phyloP scores from a whole-genome alignment of 2,888 invertebrate genomes.

The Acleris literana region DNA sequence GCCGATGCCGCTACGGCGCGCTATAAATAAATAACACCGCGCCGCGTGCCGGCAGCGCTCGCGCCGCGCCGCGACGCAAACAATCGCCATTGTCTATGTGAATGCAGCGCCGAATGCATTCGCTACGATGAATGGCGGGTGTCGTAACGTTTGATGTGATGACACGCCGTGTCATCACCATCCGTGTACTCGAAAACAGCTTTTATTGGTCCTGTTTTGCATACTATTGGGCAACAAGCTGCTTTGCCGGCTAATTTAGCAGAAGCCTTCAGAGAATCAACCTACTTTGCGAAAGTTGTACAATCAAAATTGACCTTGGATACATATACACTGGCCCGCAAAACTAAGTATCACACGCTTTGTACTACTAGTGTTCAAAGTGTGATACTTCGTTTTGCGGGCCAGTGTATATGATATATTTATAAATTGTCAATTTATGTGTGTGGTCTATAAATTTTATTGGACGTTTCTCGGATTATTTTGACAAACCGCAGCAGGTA shows the following conservation, averaged over 20 bases:
- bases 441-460: too few relatives aligned
- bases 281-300: too few relatives aligned
- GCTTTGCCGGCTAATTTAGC: slow-evolving; percentile 10
- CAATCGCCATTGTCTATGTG: slow-evolving; percentile 61
- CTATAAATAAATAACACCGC: slow-evolving; percentile 70
- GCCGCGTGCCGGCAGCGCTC: slow-evolving; percentile 51
- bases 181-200: slow-evolving; percentile 26
- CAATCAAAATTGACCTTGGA: too few relatives aligned
- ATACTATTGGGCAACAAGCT: slow-evolving; percentile 32
- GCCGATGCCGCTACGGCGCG: slow-evolving; percentile 56
- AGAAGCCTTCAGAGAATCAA: too few relatives aligned
- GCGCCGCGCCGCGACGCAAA: slow-evolving; percentile 45
- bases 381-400: too few relatives aligned
- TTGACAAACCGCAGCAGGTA: too few relatives aligned
- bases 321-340: too few relatives aligned
- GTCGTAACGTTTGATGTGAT: slow-evolving; percentile 45
- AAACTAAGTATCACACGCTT: too few relatives aligned
- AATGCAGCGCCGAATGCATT: slow-evolving; percentile 52
- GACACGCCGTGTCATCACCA: slow-evolving; percentile 29
- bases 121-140: slow-evolving; percentile 52
- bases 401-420: too few relatives aligned
- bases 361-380: too few relatives aligned
- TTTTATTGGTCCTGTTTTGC: slow-evolving; percentile 25
- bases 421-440: too few relatives aligned
- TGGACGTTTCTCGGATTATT: too few relatives aligned